Evolutionary conservation across 2,113 vertebrate species (phyloP).

Genomic region (Falcunculus frontatus): DNA sequence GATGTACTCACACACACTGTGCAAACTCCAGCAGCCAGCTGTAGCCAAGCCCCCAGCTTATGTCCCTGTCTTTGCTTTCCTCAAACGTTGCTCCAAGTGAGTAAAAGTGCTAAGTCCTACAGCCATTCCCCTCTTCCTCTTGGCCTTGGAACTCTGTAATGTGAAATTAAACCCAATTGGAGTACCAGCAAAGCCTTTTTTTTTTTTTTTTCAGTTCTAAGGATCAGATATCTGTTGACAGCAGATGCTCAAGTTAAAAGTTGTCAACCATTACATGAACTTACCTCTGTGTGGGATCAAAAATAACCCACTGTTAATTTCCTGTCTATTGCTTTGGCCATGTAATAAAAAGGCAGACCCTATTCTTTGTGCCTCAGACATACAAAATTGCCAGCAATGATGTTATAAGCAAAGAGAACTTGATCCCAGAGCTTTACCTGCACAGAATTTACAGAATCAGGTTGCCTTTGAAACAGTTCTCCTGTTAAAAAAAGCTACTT

Average conservation of each 20-base stretch:
- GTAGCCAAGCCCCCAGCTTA: neutral
- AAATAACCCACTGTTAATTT: neutral
- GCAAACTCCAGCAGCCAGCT: neutral
- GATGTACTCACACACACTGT: neutral
- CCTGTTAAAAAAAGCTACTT: neutral
- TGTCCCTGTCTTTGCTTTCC: neutral
- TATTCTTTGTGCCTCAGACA: neutral
- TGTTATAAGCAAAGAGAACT: neutral
- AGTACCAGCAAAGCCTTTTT: neutral
- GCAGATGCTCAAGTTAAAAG: neutral
- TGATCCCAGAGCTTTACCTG: neutral
- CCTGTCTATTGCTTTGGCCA: neutral
- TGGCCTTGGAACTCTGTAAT: neutral
- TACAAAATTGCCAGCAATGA: neutral
- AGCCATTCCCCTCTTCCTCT: neutral
- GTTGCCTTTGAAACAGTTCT: neutral
- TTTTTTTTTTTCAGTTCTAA: neutral
- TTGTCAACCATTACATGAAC: neutral
- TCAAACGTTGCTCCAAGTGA: neutral
- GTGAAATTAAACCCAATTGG: neutral
- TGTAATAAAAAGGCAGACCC: neutral
- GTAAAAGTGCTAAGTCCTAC: neutral
- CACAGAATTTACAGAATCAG: neutral
- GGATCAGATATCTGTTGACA: neutral
- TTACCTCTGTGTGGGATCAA: neutral